Conservation (phyloP, 2,797 vertebrate genomes). For the Glyptemys insculpta region DNA sequence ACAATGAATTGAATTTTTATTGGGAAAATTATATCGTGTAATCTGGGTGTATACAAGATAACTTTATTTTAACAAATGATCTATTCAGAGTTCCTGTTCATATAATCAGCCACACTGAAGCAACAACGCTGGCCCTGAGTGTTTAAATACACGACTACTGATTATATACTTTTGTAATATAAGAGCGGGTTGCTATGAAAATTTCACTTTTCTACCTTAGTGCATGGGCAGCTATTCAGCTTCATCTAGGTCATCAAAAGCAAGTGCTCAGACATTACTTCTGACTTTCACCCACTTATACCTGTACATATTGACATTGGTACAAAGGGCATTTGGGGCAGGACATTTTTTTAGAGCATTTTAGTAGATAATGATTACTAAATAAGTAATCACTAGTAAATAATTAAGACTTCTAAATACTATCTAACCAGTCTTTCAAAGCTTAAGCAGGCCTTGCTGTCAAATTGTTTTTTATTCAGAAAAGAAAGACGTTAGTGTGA, state of each 20-base stretch:
- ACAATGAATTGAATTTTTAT: background rate
- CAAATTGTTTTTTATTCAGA: background rate
- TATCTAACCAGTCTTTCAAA: background rate
- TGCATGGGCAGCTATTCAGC: background rate
- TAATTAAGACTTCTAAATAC: background rate
- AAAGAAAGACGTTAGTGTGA: background rate
- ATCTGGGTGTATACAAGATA: background rate
- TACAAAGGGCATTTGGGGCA: background rate
- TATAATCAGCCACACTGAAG: background rate
- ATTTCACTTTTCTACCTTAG: background rate
- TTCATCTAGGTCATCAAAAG: background rate
- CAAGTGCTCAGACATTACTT: background rate
- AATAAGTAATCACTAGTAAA: background rate
- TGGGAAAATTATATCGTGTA: slow-evolving; percentile 8
- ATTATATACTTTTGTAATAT: background rate
- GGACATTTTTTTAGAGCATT: background rate
- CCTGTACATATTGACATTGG: background rate
- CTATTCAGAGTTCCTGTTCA: background rate
- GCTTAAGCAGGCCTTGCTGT: background rate
- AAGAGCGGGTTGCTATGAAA: background rate
- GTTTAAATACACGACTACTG: background rate
- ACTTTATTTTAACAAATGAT: background rate
- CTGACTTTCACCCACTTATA: background rate
- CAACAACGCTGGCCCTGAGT: background rate
- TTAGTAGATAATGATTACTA: background rate